Evolutionary conservation across 2,113 vertebrate genomes (phyloP).

Genomic region (Colinus virginianus): DNA sequence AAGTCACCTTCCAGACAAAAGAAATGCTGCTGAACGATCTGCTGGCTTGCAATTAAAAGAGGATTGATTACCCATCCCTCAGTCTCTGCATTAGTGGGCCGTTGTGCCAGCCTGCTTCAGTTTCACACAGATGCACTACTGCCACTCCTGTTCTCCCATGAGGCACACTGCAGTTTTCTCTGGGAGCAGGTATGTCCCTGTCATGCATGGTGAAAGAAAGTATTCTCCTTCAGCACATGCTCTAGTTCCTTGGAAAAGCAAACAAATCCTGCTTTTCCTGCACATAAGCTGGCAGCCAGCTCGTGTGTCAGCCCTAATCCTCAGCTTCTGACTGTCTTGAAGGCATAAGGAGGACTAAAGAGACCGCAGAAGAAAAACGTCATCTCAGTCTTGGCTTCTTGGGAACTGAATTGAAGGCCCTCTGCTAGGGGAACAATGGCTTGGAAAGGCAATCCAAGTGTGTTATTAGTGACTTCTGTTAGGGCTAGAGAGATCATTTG

Average conservation of each 20-base stretch:
- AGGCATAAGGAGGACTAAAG: not conserved
- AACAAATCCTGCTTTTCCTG: not conserved
- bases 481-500: not conserved
- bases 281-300: not conserved
- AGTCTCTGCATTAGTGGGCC: not conserved
- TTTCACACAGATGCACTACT: not conserved
- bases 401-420: not conserved
- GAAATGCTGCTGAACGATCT: not conserved
- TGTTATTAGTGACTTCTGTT: not conserved
- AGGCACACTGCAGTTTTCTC: not conserved
- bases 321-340: not conserved
- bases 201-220: not conserved
- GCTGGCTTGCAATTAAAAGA: conserved; percentile 11
- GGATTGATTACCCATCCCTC: conserved; percentile 19
- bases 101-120: not conserved
- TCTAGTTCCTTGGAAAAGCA: not conserved
- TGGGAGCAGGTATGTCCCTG: not conserved
- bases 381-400: not conserved
- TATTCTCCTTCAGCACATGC: not conserved
- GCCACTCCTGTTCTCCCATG: not conserved
- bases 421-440: rapidly evolving
- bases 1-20: conserved; percentile 28
- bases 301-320: not conserved
- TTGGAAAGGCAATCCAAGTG: not conserved
- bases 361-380: not conserved